These are phyloP conservation scores for Abrostola tripartita DNA, from an alignment of 2,888 invertebrate species.

Conservation along the genomic window DNA sequence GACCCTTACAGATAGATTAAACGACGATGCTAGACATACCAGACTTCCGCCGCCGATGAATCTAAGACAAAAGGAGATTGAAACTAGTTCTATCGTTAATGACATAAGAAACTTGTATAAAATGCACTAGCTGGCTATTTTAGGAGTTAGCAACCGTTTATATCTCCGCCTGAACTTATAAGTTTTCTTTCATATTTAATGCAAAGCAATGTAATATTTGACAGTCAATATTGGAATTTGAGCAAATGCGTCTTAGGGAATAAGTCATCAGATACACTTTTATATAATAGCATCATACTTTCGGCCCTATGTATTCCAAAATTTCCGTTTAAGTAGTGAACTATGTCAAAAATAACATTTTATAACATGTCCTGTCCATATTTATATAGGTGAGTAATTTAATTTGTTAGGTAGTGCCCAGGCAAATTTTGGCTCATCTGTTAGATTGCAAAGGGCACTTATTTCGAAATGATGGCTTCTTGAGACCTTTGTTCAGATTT, in stretches of 20 bases:
- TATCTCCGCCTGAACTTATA: neutral
- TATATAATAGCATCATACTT: neutral
- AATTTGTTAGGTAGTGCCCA: constrained; percentile 11
- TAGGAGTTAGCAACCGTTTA: constrained; percentile 5
- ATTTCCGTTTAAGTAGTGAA: neutral
- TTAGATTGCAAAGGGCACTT: neutral
- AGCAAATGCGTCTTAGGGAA: neutral
- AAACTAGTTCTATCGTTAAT: constrained; percentile 21
- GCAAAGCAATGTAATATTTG: constrained; percentile 9
- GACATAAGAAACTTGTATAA: constrained; percentile 11
- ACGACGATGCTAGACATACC: constrained; percentile 1
- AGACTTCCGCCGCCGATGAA: constrained; percentile 16
- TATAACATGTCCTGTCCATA: neutral
- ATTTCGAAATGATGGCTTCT: neutral
- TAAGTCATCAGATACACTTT: neutral
- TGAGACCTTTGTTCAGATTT: constrained; percentile 2
- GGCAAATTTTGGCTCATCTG: neutral
- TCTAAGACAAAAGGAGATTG: constrained; percentile 6
- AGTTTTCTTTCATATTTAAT: constrained; percentile 5
- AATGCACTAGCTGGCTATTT: constrained; percentile 26
- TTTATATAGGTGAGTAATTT: constrained; percentile 32
- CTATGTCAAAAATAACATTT: neutral
- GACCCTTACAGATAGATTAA: neutral
- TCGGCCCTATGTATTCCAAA: neutral
- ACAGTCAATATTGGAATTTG: constrained; percentile 6